phyloP scores from a whole-genome alignment of 2,888 invertebrate species.

The Hoplodrina blanda region DNA sequence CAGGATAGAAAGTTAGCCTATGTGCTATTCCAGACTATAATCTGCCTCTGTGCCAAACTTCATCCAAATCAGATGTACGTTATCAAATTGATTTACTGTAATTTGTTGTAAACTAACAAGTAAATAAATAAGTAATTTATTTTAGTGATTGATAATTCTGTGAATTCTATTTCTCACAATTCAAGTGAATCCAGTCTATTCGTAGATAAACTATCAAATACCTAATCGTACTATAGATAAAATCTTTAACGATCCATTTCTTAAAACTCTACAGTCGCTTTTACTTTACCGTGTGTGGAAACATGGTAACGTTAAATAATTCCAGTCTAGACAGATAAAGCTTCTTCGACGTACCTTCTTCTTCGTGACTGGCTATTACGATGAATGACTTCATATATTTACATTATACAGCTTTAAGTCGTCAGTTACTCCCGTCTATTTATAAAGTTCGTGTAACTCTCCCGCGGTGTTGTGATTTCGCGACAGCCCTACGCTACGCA shows the following conservation, averaged over 20 bases:
- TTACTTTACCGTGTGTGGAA: slow-evolving; percentile 19
- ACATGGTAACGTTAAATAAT: slow-evolving; percentile 38
- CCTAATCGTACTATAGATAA: slow-evolving; percentile 11
- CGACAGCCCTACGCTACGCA: slow-evolving; percentile 63
- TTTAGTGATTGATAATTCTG: neutral
- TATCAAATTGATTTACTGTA: too few species aligned
- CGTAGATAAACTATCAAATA: neutral
- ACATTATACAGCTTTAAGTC: slow-evolving; percentile 67
- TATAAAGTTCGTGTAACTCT: slow-evolving; percentile 75
- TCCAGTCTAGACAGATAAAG: slow-evolving; percentile 59
- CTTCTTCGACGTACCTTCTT: slow-evolving; percentile 22
- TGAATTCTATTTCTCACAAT: neutral
- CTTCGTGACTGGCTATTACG: slow-evolving; percentile 63
- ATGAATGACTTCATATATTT: slow-evolving; percentile 75
- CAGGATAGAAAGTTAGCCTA: too few species aligned
- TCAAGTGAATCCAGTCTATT: neutral
- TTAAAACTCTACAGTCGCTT: slow-evolving; percentile 14
- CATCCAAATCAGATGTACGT: too few species aligned
- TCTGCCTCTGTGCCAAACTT: too few species aligned
- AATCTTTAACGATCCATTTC: slow-evolving; percentile 18
- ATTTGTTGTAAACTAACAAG: too few species aligned
- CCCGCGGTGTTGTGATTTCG: slow-evolving; percentile 83
- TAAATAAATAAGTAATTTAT: too few species aligned
- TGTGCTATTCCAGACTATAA: too few species aligned
- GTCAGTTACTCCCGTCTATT: slow-evolving; percentile 71